Evolutionary conservation across 2,888 invertebrate species (phyloP), one percentile per base, ranked within the genome.

Genomic region (Andrena chrysosceles): DNA sequence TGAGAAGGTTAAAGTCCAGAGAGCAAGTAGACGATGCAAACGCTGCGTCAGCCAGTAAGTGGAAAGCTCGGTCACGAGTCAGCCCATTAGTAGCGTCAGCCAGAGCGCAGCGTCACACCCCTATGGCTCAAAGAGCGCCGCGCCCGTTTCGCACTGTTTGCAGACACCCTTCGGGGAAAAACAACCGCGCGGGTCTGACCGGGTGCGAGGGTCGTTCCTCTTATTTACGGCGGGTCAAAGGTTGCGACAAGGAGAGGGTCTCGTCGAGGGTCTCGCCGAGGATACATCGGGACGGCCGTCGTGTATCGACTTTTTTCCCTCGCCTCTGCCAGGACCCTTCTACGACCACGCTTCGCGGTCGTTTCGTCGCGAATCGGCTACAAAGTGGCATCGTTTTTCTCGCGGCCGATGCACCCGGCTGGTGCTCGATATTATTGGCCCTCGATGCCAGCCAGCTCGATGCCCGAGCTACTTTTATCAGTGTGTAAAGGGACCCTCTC

Each of bases 331-430:
- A 3, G 16, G 5, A 13, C 56, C 23, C 7, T 2, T 7, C 20
- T n/a, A 52, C 20, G 10, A 23, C 16, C 20, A 16, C 16, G 8
- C 23, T 13, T 13, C 1, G 33, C 20, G 60, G 42, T 54, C 63
- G 16, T 68, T 48, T 60, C 60, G 26, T 49, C 26, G 79, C 23
- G 35, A 77, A 69, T 56, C 70, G 49, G 70, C 59, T 63, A 68
- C 77, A 77, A 81, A 83, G 67, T 67, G 67, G 35, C 72, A 48
- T 66, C 72, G 80, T 71, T 64, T 62, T 16, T 62, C 59, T 68
- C 66, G 63, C 62, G 63, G 62, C 31, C 72, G 33, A 29, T 26
- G 66, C 56, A 59, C n/a, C 56, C 59, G 31, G 42, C 1, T 1
- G 42, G 42, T 23, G 20, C 64, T 13, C 71, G 60, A 64, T 76